Conservation (phyloP, 2,888 invertebrate genomes). For the Drosophila greeni region DNA sequence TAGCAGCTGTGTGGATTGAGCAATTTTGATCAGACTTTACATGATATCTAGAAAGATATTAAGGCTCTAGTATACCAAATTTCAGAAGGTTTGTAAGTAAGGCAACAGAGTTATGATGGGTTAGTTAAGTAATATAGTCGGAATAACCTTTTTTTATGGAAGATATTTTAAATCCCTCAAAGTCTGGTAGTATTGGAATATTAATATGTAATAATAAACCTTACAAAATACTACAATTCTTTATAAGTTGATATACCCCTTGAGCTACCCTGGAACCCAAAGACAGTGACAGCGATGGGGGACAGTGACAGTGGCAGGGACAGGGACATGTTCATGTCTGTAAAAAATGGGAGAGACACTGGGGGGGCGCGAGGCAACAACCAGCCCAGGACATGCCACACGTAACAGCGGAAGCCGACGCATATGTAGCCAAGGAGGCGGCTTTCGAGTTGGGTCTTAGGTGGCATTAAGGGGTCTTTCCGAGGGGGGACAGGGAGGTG, state of each 20-base stretch:
- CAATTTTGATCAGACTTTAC: background rate
- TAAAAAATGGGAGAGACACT: constrained; percentile 3
- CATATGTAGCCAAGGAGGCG: constrained; percentile 21
- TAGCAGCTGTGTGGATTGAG: background rate
- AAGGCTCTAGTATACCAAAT: background rate
- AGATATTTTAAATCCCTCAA: background rate
- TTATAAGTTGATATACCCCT: background rate
- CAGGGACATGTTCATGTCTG: constrained; percentile 47
- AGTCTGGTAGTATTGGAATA: too few species aligned
- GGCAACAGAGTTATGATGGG: background rate
- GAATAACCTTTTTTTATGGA: too few species aligned
- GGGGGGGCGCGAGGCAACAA: background rate
- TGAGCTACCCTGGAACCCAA: background rate
- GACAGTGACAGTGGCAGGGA: constrained; percentile 32
- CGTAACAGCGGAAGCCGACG: constrained; percentile 70
- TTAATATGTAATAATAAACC: too few species aligned
- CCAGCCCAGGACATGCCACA: constrained; percentile 43
- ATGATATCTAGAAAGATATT: background rate
- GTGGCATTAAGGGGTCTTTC: constrained; percentile 2
- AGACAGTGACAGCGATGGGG: background rate
- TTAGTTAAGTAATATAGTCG: background rate
- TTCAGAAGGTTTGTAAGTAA: background rate
- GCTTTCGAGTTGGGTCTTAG: background rate
- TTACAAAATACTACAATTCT: too few species aligned
- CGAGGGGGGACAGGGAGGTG: background rate